Base-by-base conservation (phyloP, 2,797 vertebrate genomes). In the Chromis chromis region DNA sequence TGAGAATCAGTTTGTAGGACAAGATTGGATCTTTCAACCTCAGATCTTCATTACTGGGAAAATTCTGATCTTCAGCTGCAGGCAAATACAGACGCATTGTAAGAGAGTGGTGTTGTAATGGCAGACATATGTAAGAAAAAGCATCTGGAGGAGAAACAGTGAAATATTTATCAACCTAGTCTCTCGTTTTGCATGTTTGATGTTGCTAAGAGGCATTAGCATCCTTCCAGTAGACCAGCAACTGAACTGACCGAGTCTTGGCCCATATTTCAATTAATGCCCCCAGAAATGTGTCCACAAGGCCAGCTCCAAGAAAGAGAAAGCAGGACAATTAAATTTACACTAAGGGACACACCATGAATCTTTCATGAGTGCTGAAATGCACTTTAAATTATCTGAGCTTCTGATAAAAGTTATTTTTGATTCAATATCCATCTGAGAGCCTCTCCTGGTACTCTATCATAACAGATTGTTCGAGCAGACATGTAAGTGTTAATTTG, bases 401-500 rank as follows among this genome's bases (percentile, higher is more conserved):
- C 67, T 60, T 85, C 64, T 79, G 40, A 48, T 71, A 59, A 88
- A 78, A 86, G 36, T 31, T 33, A 76, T 66, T 67, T 75, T 65
- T 27, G 22, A 61, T 70, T 70, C 17, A 78, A 6, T 70, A 76
- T 85, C 65, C 53, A 65, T 64, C 55, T 40, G 21, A 82, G 60
- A 76, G 67, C 54, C 55, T 42, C 46, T 82, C 54, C 62, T 68
- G 62, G 63, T 74, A 52, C 65, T 85, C 70, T 57, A 66, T 68
- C 69, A 49, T 87, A 82, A 83, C 75, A 74, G 59, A 69, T 69
- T 68, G 66, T 77, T 74, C 6, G 8, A 71, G 67, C 44, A 65
- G 60, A 90, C 79, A 78, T 76, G 81, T 78, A 76, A 83, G 83
- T 84, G 89, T 85, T 87, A 90, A 93, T 90, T 86, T 76, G 59